phyloP scores from a whole-genome alignment of 2,113 vertebrate genomes.

The Poeciliopsis occidentalis region DNA sequence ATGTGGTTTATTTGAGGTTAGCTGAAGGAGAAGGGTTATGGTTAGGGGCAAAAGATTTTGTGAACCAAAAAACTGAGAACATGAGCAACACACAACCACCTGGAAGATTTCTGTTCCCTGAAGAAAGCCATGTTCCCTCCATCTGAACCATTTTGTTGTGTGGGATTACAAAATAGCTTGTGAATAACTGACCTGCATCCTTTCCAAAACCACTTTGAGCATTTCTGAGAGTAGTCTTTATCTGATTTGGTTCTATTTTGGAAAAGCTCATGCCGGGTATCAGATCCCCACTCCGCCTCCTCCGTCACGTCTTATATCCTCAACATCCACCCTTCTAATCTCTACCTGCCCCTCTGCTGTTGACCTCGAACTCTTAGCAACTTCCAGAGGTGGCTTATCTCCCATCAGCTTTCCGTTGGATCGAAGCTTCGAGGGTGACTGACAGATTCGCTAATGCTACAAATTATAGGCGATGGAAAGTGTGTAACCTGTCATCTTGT shows the following conservation, averaged over 20 bases:
- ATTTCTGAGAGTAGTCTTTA: constrained; percentile 75
- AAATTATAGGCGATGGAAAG: background rate
- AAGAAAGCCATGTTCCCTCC: constrained; percentile 4
- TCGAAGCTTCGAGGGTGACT: background rate
- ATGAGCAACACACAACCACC: background rate
- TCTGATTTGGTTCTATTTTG: constrained; percentile 68
- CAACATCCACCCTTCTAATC: constrained; percentile 42
- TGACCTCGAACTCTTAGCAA: constrained; percentile 25
- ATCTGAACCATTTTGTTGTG: constrained; percentile 30
- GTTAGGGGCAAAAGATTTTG: no score
- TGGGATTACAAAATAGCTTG: constrained; percentile 44
- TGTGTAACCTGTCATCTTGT: background rate
- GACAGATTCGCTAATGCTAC: background rate
- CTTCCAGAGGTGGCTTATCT: constrained; percentile 13
- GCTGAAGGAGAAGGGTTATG: no score
- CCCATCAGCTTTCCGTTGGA: constrained; percentile 1
- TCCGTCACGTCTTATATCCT: constrained; percentile 30
- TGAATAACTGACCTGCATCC: constrained; percentile 66
- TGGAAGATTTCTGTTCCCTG: background rate
- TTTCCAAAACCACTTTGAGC: constrained; percentile 70
- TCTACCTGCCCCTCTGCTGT: constrained; percentile 7
- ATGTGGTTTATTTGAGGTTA: no score
- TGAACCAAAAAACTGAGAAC: no score
- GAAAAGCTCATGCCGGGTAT: constrained; percentile 47
- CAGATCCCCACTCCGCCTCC: constrained; percentile 17